Evolutionary conservation across 2,797 vertebrate species (phyloP).

Genomic region (Anguilla megastoma): DNA sequence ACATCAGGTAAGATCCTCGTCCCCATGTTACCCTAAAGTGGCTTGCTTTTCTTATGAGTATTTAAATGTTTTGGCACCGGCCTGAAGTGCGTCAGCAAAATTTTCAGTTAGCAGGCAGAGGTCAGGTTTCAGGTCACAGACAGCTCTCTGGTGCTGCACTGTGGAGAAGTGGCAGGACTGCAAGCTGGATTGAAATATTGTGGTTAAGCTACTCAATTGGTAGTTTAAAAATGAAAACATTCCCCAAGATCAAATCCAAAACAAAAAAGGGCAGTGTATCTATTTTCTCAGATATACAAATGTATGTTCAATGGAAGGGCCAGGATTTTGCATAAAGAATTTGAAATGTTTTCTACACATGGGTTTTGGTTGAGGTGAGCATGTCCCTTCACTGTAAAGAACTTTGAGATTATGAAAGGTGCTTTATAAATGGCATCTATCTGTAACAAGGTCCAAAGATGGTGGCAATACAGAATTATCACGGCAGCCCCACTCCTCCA

Average conservation of each 20-base stretch:
- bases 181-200: background rate
- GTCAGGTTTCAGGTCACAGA: background rate
- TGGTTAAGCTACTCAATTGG: background rate
- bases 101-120: background rate
- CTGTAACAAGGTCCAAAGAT: constrained; percentile 86
- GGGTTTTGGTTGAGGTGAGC: background rate
- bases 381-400: background rate
- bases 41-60: background rate
- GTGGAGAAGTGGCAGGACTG: constrained; percentile 47
- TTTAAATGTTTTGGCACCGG: background rate
- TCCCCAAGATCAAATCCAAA: background rate
- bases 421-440: background rate
- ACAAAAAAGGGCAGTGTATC: background rate
- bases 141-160: constrained; percentile 69
- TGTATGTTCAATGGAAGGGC: background rate
- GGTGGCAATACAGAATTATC: constrained; percentile 92
- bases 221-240: background rate
- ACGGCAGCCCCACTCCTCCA: constrained; percentile 82
- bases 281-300: background rate
- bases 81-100: background rate
- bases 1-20: constrained; percentile 67
- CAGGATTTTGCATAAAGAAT: background rate
- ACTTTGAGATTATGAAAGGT: background rate
- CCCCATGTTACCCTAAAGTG: background rate
- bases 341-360: background rate